Evolutionary conservation across 53 echinoderm and acorn worm genomes (phyloP).

Genomic region (Stichopus horrens): DNA sequence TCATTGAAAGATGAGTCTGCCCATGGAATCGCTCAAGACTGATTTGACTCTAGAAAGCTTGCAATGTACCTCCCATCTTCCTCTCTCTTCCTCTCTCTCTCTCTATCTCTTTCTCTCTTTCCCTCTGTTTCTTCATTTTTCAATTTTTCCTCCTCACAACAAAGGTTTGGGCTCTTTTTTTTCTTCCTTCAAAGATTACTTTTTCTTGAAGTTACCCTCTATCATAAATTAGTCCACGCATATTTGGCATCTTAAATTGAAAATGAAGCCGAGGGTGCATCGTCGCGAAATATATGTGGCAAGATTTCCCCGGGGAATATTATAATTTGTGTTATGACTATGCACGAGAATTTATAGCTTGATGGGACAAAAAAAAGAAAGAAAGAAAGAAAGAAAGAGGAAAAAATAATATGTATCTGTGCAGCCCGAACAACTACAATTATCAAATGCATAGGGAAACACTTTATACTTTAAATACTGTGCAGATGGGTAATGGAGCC

Average conservation of each 20-base stretch:
- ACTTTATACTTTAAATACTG: background rate
- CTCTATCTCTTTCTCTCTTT: background rate
- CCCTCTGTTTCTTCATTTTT: background rate
- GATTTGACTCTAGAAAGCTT: background rate
- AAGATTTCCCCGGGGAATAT: slow-evolving; percentile 31
- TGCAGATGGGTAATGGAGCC: background rate
- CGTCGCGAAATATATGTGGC: slow-evolving; percentile 11
- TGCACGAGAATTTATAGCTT: slow-evolving; percentile 20
- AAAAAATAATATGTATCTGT: too few species aligned
- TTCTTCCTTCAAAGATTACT: background rate
- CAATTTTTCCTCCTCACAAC: background rate
- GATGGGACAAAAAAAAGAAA: background rate
- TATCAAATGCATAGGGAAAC: too few species aligned
- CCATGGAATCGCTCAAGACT: background rate
- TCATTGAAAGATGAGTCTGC: background rate
- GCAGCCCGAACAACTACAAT: too few species aligned
- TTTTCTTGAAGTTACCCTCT: background rate
- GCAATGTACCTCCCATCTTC: background rate
- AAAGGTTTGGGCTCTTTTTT: background rate
- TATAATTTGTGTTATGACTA: slow-evolving; percentile 22
- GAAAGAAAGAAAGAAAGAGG: too few species aligned
- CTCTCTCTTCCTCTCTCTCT: background rate
- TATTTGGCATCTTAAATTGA: slow-evolving; percentile 26
- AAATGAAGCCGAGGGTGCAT: slow-evolving; percentile 7
- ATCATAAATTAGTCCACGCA: slow-evolving; percentile 11